These are phyloP conservation scores for Sebastes jordani DNA, from an alignment of 2,797 vertebrate species.

Conservation along the genomic window DNA sequence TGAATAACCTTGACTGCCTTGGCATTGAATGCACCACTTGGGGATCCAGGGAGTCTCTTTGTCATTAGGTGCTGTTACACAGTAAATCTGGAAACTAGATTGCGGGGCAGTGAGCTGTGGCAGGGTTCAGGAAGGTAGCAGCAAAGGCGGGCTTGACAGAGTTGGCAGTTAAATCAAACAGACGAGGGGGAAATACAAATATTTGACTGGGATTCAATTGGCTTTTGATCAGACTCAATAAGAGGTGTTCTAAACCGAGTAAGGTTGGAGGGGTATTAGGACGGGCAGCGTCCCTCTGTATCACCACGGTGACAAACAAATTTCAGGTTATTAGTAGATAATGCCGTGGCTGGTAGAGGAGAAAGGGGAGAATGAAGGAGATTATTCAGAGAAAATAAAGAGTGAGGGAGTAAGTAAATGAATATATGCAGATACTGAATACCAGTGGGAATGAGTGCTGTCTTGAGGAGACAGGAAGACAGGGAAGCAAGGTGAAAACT, in stretches of 20 bases:
- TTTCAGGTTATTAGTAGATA: slow-evolving; percentile 76
- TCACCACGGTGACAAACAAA: slow-evolving; percentile 65
- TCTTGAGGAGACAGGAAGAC: slow-evolving; percentile 44
- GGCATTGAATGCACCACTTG: slow-evolving; percentile 63
- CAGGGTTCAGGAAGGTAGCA: slow-evolving; percentile 65
- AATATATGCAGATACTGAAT: slow-evolving; percentile 67
- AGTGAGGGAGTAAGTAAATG: slow-evolving; percentile 57
- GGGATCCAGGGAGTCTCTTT: slow-evolving; percentile 73
- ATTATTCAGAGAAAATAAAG: slow-evolving; percentile 65
- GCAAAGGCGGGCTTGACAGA: slow-evolving; percentile 63
- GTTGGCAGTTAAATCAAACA: slow-evolving; percentile 73
- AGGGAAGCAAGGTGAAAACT: slow-evolving; percentile 67
- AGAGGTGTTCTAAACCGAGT: slow-evolving; percentile 63
- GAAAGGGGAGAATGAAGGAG: slow-evolving; percentile 53
- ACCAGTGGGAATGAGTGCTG: slow-evolving; percentile 39
- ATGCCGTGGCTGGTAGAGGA: slow-evolving; percentile 65
- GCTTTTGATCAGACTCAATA: slow-evolving; percentile 75
- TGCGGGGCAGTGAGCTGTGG: slow-evolving; percentile 77
- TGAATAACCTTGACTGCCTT: slow-evolving; percentile 75
- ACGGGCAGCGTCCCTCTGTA: slow-evolving; percentile 49
- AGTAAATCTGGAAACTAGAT: slow-evolving; percentile 81
- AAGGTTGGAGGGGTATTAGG: slow-evolving; percentile 41
- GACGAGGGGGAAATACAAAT: slow-evolving; percentile 78
- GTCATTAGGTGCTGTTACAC: slow-evolving; percentile 76
- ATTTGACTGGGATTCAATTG: slow-evolving; percentile 78